A percentile compares a stretch with the other conserved stretches of the same genome.
phyloP scores from a whole-genome alignment of 2,797 vertebrate species.

The Pseudocheirus occidentalis region DNA sequence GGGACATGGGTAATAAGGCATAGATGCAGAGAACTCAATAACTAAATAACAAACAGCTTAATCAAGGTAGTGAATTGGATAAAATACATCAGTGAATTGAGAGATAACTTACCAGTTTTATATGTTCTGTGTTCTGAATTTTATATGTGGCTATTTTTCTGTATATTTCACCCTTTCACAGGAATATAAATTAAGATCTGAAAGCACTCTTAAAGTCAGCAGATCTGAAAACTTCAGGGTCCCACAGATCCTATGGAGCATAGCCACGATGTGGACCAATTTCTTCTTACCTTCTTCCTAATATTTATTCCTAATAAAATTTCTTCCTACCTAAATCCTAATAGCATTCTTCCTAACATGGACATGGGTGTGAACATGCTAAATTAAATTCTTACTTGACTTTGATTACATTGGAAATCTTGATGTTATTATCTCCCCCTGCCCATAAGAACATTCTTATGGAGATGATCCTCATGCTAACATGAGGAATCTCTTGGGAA shows the following conservation, averaged over 20 bases:
- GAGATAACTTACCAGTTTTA: not conserved
- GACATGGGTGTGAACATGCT: not conserved
- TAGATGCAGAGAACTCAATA: not conserved
- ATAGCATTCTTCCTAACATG: not conserved
- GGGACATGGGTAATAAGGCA: not conserved
- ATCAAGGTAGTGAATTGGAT: not conserved
- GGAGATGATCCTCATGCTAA: not conserved
- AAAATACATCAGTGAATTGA: not conserved
- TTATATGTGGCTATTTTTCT: not conserved
- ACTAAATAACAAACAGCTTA: not conserved
- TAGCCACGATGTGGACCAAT: not conserved
- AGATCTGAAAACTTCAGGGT: not conserved
- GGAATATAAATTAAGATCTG: not conserved
- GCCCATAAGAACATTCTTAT: not conserved
- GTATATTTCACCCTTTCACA: not conserved
- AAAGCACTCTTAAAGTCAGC: not conserved
- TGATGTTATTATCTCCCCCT: not conserved
- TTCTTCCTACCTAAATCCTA: too few species aligned
- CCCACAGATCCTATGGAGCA: not conserved
- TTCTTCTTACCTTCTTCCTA: not conserved
- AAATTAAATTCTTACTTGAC: not conserved
- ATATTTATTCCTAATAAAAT: not conserved
- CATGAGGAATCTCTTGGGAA: fast-evolving
- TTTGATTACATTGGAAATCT: not conserved
- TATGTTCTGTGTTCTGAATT: not conserved